These are phyloP conservation scores for Copsychus sechellarum DNA, from an alignment of 2,113 vertebrate genomes.

Conservation along the genomic window DNA sequence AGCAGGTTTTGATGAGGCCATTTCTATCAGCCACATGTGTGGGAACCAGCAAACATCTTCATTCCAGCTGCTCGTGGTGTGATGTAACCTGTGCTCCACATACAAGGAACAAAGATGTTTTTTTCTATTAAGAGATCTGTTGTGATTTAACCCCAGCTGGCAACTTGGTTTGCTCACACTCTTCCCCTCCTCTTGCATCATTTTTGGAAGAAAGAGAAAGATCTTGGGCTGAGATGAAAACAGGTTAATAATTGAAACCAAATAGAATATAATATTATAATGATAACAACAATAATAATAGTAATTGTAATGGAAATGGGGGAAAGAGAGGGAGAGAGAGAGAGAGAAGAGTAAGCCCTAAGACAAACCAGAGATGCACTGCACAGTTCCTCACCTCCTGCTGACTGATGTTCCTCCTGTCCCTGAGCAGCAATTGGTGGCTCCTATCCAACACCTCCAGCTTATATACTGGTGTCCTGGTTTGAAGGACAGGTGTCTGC, in stretches of 20 bases:
- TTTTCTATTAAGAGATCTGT: not conserved
- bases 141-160: not conserved
- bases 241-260: not conserved
- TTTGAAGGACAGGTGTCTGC: too few relatives aligned
- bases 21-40: not conserved
- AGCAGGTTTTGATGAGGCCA: not conserved
- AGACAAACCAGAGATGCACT: not conserved
- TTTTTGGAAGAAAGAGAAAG: not conserved
- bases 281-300: not conserved
- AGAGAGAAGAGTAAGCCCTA: not conserved
- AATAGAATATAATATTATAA: not conserved
- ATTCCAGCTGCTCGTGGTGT: not conserved
- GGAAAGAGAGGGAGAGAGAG: too few relatives aligned
- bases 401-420: not conserved
- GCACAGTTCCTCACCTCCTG: not conserved
- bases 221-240: not conserved
- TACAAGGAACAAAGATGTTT: not conserved
- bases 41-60: rapidly evolving
- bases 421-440: not conserved
- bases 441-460: not conserved
- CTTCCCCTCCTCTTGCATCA: not conserved
- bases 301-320: not conserved
- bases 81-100: not conserved
- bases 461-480: not conserved
- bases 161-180: not conserved